A percentile compares a stretch with the other conserved stretches of the same genome.
Conservation (phyloP, 2,888 invertebrate species). For the Andrena minutula region DNA sequence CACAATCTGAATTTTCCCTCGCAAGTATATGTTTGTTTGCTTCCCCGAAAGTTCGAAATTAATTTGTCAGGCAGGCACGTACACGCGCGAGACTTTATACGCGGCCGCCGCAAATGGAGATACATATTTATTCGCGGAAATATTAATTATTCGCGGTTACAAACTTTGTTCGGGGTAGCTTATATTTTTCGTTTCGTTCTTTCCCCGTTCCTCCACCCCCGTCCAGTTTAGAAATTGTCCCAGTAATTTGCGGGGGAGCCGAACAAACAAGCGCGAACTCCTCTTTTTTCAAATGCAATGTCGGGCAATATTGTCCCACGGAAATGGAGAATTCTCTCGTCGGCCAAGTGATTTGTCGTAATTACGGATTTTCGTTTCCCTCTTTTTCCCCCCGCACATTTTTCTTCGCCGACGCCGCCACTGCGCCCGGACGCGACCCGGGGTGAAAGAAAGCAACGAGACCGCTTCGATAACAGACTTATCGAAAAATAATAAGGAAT, state of each 20-base stretch:
- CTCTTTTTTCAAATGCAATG: constrained; percentile 49
- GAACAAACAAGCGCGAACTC: constrained; percentile 54
- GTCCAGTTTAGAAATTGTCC: constrained; percentile 32
- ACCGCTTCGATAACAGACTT: constrained; percentile 14
- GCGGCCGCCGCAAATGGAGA: background rate
- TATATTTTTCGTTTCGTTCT: constrained; percentile 23
- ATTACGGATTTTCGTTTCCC: constrained; percentile 73
- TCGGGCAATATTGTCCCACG: constrained; percentile 70
- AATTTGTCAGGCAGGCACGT: constrained; percentile 26
- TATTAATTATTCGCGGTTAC: constrained; percentile 49
- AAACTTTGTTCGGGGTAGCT: constrained; percentile 28
- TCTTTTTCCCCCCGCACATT: background rate
- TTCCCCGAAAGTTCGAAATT: constrained; percentile 47
- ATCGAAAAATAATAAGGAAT: constrained; percentile 41
- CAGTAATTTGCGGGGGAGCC: constrained; percentile 49
- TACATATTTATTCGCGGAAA: constrained; percentile 42
- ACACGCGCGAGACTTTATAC: background rate
- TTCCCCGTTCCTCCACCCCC: constrained; percentile 23
- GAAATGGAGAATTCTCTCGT: constrained; percentile 70
- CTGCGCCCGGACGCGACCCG: constrained; percentile 4
- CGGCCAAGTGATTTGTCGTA: constrained; percentile 75
- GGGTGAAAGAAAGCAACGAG: constrained; percentile 25
- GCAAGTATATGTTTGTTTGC: constrained; percentile 10
- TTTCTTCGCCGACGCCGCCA: background rate
- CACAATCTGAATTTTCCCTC: constrained; percentile 4